These are phyloP conservation scores for Ornithoptera priamus DNA, from an alignment of 2,888 invertebrate species.

Conservation along the genomic window DNA sequence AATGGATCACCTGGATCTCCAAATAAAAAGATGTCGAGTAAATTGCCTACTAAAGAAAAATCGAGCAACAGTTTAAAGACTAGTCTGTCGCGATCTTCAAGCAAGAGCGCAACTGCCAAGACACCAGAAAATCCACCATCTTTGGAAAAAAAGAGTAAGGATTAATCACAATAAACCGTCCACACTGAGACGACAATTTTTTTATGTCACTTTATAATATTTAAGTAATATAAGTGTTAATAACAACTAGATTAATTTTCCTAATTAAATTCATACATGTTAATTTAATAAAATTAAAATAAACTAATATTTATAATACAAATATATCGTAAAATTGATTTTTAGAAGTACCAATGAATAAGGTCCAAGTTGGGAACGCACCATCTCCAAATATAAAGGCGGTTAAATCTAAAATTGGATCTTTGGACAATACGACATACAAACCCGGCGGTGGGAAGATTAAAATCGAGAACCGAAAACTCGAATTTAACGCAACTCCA, in stretches of 20 bases:
- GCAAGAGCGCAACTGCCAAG: slow-evolving; percentile 81
- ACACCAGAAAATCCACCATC: slow-evolving; percentile 84
- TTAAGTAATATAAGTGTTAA: not conserved
- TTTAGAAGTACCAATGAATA: slow-evolving; percentile 94
- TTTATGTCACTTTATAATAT: not conserved
- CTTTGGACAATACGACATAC: slow-evolving; percentile 92
- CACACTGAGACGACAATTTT: too few species aligned
- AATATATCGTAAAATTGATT: slow-evolving; percentile 4
- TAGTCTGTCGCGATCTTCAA: slow-evolving; percentile 79
- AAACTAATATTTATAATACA: not conserved
- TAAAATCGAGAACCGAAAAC: slow-evolving; percentile 92
- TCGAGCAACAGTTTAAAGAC: slow-evolving; percentile 74
- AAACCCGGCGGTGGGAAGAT: slow-evolving; percentile 94
- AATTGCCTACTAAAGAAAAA: slow-evolving; percentile 74
- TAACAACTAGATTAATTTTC: not conserved
- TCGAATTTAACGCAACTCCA: slow-evolving; percentile 90
- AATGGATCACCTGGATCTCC: slow-evolving; percentile 88
- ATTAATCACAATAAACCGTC: not conserved
- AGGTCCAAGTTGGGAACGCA: slow-evolving; percentile 93
- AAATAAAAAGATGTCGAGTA: slow-evolving; percentile 85
- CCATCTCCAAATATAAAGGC: slow-evolving; percentile 95
- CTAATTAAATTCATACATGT: not conserved
- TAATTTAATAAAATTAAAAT: not conserved
- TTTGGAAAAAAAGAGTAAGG: slow-evolving; percentile 86
- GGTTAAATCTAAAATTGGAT: slow-evolving; percentile 95